Conservation (phyloP, 2,797 vertebrate genomes). For the Pseudomugil tenellus region DNA sequence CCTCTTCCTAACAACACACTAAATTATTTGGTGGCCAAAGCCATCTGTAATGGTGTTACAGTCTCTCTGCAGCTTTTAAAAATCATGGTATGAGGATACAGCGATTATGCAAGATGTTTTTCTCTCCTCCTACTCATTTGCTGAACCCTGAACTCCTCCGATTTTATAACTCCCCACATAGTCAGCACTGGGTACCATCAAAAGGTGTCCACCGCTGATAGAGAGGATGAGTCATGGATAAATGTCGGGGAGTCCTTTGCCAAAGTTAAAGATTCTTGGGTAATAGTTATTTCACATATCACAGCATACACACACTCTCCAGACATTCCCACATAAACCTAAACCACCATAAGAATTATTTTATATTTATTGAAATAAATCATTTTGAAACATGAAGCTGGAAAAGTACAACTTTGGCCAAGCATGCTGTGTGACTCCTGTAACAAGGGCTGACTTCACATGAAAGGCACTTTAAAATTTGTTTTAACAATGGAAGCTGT, state of each 20-base stretch:
- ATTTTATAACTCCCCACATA: conserved; percentile 42
- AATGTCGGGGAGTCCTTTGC: conserved; percentile 18
- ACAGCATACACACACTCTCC: neutral
- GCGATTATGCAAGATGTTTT: conserved; percentile 57
- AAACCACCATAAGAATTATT: conserved; percentile 30
- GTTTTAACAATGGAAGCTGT: conserved; percentile 18
- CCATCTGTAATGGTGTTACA: conserved; percentile 15
- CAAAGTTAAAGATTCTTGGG: conserved; percentile 9
- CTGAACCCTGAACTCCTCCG: conserved; percentile 12
- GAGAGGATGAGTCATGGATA: conserved; percentile 49
- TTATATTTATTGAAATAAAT: conserved; percentile 75
- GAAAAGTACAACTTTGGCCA: conserved; percentile 56
- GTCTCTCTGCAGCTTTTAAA: conserved; percentile 23
- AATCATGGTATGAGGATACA: conserved; percentile 19
- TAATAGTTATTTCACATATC: conserved; percentile 21
- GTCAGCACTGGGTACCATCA: conserved; percentile 7
- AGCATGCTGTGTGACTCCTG: conserved; percentile 48
- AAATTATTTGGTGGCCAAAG: conserved; percentile 56
- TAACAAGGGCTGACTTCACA: conserved; percentile 47
- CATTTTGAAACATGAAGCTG: conserved; percentile 51
- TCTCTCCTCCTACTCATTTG: conserved; percentile 52
- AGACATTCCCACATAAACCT: neutral
- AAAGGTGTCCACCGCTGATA: conserved; percentile 38
- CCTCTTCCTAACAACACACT: conserved; percentile 26
- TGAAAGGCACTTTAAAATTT: conserved; percentile 66